Evolutionary conservation across 2,113 vertebrate species (phyloP).

Genomic region (Boleophthalmus pectinirostris): DNA sequence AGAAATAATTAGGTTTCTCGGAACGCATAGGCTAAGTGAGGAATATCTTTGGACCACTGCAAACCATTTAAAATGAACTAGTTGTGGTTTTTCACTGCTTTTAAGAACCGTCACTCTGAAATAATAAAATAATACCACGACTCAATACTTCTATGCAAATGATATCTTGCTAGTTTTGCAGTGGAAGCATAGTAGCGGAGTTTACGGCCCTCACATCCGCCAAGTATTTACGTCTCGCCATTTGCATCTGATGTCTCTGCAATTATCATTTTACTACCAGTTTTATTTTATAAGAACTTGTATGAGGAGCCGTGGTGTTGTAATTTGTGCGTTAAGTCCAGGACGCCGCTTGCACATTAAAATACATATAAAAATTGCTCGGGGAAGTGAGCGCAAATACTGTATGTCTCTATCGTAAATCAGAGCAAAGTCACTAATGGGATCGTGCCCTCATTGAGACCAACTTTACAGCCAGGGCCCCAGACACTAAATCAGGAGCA

Average conservation of each 20-base stretch:
- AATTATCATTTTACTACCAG: constrained; percentile 14
- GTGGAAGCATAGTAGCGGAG: neutral
- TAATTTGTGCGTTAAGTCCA: neutral
- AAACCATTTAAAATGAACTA: too few relatives aligned
- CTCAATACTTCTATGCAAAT: neutral
- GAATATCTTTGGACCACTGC: too few relatives aligned
- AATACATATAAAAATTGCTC: constrained; percentile 14
- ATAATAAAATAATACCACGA: neutral
- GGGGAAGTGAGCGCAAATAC: constrained; percentile 3
- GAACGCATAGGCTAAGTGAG: too few relatives aligned
- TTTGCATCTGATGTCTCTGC: constrained; percentile 16
- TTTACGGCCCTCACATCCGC: neutral
- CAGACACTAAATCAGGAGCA: constrained; percentile 55
- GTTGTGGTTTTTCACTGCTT: too few relatives aligned
- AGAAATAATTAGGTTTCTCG: too few relatives aligned
- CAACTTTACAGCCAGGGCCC: constrained; percentile 46
- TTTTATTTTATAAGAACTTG: constrained; percentile 15
- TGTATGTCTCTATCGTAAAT: constrained; percentile 47
- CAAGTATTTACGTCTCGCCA: neutral
- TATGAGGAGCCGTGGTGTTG: neutral
- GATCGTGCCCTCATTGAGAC: constrained; percentile 59
- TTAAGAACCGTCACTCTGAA: too few relatives aligned
- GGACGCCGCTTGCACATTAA: constrained; percentile 17
- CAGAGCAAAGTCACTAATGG: constrained; percentile 53
- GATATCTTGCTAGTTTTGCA: neutral